Percentiles rank a stretch among this genome's conserved stretches.
These are phyloP conservation scores for Vulpes lagopus DNA, from an alignment of 2,113 vertebrate genomes.

Conservation along the genomic window DNA sequence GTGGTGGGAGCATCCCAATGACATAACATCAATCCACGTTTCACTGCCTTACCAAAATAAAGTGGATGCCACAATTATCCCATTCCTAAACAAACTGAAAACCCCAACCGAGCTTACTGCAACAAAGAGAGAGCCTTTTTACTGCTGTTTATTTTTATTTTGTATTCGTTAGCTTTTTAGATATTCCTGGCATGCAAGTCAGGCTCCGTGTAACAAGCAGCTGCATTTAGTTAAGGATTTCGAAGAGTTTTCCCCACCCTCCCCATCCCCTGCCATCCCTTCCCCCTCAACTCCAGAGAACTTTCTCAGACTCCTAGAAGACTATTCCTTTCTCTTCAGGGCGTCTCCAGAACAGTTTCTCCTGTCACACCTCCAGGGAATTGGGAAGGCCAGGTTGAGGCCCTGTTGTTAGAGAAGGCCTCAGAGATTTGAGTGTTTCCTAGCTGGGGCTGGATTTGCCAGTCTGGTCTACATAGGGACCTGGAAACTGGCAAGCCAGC, in stretches of 20 bases:
- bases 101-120: conserved; percentile 59
- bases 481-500: not conserved
- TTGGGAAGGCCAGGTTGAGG: not conserved
- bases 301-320: conserved; percentile 80
- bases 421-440: conserved; percentile 24
- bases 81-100: conserved; percentile 36
- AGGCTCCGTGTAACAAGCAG: conserved; percentile 84
- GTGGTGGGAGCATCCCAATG: conserved; percentile 41
- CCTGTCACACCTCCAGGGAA: conserved; percentile 80
- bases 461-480: not conserved
- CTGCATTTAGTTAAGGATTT: conserved; percentile 87
- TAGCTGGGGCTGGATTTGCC: conserved; percentile 58
- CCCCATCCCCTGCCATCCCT: not conserved
- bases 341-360: conserved; percentile 78
- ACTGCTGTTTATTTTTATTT: conserved; percentile 85
- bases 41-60: conserved; percentile 65
- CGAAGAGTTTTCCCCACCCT: conserved; percentile 43
- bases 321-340: conserved; percentile 77
- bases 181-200: conserved; percentile 85
- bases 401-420: conserved; percentile 63
- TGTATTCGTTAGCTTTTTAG: conserved; percentile 84
- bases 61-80: conserved; percentile 69
- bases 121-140: conserved; percentile 76
- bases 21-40: not conserved
- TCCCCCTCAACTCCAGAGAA: conserved; percentile 78